These are phyloP conservation scores for Ceratoteleas bidentatus DNA, from an alignment of 1,140 invertebrate genomes.

Conservation along the genomic window DNA sequence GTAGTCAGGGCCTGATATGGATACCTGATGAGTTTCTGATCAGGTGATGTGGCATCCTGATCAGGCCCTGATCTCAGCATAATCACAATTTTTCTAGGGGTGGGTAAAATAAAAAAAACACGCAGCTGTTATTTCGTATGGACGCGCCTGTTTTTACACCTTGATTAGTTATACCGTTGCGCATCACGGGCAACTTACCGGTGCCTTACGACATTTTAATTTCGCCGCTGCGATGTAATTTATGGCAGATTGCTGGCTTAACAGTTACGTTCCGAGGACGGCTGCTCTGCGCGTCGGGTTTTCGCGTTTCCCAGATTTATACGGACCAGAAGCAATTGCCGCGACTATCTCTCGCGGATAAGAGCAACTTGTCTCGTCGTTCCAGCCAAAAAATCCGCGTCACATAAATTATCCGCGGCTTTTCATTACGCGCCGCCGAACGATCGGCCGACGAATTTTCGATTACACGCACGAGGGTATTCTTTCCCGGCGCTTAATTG, in stretches of 20 bases:
- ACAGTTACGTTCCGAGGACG: neutral
- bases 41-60: too few species aligned
- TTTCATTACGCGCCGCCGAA: constrained; percentile 17
- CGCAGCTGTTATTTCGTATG: constrained; percentile 21
- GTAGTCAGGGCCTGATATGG: too few species aligned
- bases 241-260: constrained; percentile 20
- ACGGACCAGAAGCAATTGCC: too few species aligned
- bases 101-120: too few species aligned
- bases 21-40: too few species aligned
- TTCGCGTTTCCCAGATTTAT: too few species aligned
- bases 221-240: constrained; percentile 20
- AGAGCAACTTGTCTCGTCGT: too few species aligned
- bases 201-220: constrained; percentile 45
- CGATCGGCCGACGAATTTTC: constrained; percentile 23
- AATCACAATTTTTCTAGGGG: too few species aligned
- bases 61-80: too few species aligned
- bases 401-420: constrained; percentile 10
- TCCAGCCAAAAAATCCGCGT: too few species aligned
- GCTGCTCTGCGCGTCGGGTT: too few species aligned
- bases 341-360: too few species aligned
- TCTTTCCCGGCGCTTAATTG: constrained; percentile 45
- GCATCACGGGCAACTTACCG: constrained; percentile 7
- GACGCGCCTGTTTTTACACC: constrained; percentile 23
- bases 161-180: constrained; percentile 50
- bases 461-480: constrained; percentile 34